Evolutionary conservation across 2,113 vertebrate species (phyloP).

Genomic region (Albula glossodonta): DNA sequence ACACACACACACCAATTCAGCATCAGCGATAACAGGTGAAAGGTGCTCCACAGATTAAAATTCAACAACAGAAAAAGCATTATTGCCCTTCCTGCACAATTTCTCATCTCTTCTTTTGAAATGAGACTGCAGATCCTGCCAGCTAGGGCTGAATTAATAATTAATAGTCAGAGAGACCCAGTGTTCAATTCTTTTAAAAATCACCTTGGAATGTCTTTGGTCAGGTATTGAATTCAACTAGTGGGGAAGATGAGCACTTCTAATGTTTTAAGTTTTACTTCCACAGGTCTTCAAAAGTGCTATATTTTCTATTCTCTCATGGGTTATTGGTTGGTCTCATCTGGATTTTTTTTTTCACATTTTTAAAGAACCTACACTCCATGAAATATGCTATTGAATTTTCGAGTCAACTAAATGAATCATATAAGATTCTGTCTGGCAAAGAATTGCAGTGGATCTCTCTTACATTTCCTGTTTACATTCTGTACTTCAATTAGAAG

Average conservation of each 20-base stretch:
- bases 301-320: neutral
- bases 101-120: neutral
- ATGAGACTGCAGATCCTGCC: neutral
- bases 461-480: neutral
- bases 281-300: no score
- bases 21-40: neutral
- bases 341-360: neutral
- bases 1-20: neutral
- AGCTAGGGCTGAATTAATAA: neutral
- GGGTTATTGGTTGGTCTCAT: neutral
- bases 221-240: slow-evolving; percentile 1
- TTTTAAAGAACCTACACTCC: neutral
- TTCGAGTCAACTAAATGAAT: neutral
- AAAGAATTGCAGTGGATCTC: neutral
- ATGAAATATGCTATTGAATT: neutral
- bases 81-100: neutral
- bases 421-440: neutral
- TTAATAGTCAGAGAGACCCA: neutral
- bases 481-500: slow-evolving; percentile 5
- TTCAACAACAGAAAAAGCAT: neutral
- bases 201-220: slow-evolving; percentile 7
- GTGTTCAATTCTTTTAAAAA: neutral
- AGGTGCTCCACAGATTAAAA: neutral
- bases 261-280: neutral
- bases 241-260: neutral